Percentiles rank a stretch among this genome's conserved stretches.
Conservation (phyloP, 2,797 vertebrate genomes). For the Schizothorax lantsangensis region DNA sequence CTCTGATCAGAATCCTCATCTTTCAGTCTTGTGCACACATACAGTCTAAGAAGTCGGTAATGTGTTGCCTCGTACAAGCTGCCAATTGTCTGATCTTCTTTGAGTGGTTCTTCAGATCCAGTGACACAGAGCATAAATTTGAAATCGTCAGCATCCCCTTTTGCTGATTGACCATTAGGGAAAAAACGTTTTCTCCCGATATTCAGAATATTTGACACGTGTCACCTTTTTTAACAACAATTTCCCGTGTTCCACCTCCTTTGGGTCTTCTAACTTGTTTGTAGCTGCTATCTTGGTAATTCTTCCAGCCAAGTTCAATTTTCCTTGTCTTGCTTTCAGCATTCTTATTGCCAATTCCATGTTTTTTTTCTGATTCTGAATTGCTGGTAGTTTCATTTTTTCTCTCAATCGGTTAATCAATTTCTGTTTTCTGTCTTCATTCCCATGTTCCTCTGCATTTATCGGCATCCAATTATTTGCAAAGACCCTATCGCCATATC, state of each 20-base stretch:
- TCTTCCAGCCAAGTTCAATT: conserved; percentile 46
- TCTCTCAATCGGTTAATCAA: neutral
- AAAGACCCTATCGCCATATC: conserved; percentile 1
- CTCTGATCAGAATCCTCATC: conserved; percentile 13
- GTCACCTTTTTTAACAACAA: conserved; percentile 36
- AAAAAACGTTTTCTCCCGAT: conserved; percentile 39
- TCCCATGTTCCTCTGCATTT: neutral
- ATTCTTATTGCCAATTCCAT: conserved; percentile 21
- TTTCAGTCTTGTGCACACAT: conserved; percentile 35
- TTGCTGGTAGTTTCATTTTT: conserved; percentile 43
- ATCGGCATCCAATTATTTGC: neutral
- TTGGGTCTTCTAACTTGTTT: conserved; percentile 43
- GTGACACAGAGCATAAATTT: neutral
- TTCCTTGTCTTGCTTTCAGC: conserved; percentile 45
- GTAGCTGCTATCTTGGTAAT: conserved; percentile 28
- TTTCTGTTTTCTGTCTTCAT: neutral
- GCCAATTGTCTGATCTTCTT: conserved; percentile 23
- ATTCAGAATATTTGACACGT: conserved; percentile 23
- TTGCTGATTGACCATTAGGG: neutral
- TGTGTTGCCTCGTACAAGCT: conserved; percentile 31
- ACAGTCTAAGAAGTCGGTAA: conserved; percentile 44
- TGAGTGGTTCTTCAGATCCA: neutral
- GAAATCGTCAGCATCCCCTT: conserved; percentile 4
- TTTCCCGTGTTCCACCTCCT: conserved; percentile 44
- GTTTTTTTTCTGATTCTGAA: neutral